Conservation (phyloP, 2,888 invertebrate genomes). For the Cyrtodaria siliqua region DNA sequence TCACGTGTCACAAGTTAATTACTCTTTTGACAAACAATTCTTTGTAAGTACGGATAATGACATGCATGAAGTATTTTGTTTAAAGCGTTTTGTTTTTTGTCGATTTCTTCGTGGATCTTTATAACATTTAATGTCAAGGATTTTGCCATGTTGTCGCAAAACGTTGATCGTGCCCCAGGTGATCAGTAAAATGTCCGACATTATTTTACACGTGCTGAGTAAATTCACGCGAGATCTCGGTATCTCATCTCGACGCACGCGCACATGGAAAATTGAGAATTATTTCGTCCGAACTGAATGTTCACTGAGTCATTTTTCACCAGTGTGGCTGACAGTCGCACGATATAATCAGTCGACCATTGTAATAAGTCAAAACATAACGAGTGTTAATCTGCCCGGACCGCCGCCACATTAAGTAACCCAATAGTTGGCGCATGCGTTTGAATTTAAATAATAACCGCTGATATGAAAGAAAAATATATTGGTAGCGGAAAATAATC, state of each 20-base stretch:
- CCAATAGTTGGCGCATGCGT: constrained; percentile 50
- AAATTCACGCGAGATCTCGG: constrained; percentile 52
- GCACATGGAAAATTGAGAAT: constrained; percentile 44
- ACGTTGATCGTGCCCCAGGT: constrained; percentile 25
- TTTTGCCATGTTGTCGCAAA: too few relatives aligned
- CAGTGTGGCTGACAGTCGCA: constrained; percentile 46
- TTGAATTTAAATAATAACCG: constrained; percentile 44
- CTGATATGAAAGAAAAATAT: constrained; percentile 5
- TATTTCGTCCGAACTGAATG: constrained; percentile 33
- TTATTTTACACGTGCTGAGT: constrained; percentile 44
- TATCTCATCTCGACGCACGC: constrained; percentile 55
- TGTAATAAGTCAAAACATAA: constrained; percentile 62
- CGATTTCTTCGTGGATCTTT: too few relatives aligned
- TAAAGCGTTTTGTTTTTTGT: too few relatives aligned
- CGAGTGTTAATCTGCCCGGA: constrained; percentile 31
- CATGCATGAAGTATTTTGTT: too few relatives aligned
- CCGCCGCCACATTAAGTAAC: constrained; percentile 43
- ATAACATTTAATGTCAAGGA: too few relatives aligned
- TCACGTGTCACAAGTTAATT: too few relatives aligned
- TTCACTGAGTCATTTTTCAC: constrained; percentile 52
- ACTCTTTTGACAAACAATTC: too few relatives aligned
- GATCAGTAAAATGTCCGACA: constrained; percentile 38
- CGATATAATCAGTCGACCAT: constrained; percentile 43
- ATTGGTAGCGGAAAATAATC: constrained; percentile 11
- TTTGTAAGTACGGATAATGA: too few relatives aligned